Percentiles rank a stretch among this genome's conserved stretches.
Evolutionary conservation across 2,113 vertebrate genomes (phyloP).

Genomic region (Ochotona curzoniae): DNA sequence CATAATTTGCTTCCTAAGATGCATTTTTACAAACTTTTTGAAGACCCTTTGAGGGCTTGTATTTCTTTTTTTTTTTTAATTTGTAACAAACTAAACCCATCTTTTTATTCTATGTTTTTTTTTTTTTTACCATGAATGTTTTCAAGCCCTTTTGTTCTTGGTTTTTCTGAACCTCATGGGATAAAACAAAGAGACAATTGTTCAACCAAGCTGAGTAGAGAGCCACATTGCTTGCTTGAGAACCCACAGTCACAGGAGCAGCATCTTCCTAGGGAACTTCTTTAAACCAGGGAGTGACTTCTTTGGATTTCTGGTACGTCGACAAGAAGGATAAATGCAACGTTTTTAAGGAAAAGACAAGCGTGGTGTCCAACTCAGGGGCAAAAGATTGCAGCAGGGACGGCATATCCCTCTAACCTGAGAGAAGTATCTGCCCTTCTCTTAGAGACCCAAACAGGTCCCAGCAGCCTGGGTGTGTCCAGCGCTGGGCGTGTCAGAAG

Average conservation of each 20-base stretch:
- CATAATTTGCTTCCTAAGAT: too few relatives aligned
- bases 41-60: too few relatives aligned
- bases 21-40: too few relatives aligned
- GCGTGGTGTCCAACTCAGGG: neutral
- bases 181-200: neutral
- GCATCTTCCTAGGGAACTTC: neutral
- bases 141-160: too few relatives aligned
- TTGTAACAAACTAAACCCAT: too few relatives aligned
- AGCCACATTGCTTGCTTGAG: neutral
- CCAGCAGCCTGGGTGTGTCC: neutral
- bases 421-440: neutral
- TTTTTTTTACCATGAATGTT: neutral
- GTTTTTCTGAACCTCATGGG: too few relatives aligned
- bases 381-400: neutral
- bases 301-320: neutral
- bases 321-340: neutral
- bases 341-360: neutral
- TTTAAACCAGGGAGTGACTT: neutral
- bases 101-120: too few relatives aligned
- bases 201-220: neutral
- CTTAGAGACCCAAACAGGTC: neutral
- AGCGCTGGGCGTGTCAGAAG: slow-evolving; percentile 63
- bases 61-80: too few relatives aligned
- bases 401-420: neutral
- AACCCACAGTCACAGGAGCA: neutral